Evolutionary conservation across 2,888 invertebrate genomes (phyloP).

Genomic region (Nephrotoma guestfalica): DNA sequence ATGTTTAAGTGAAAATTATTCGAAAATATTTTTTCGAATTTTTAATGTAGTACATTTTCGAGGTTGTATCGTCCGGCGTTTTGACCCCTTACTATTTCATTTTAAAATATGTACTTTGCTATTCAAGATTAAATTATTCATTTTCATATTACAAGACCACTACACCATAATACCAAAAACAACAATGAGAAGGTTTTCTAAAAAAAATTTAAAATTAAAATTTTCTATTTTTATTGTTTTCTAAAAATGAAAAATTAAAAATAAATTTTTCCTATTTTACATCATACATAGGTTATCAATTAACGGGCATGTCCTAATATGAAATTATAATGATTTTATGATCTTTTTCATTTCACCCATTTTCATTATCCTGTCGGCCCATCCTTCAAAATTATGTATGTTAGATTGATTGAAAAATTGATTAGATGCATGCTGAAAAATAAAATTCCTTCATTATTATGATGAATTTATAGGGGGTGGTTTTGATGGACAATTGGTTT

Average conservation of each 20-base stretch:
- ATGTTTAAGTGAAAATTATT: no score
- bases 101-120: not conserved
- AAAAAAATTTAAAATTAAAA: not conserved
- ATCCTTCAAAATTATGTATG: not conserved
- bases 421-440: not conserved
- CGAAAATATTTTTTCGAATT: no score
- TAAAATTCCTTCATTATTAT: not conserved
- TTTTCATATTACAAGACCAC: not conserved
- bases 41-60: no score
- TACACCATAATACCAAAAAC: not conserved
- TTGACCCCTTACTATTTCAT: no score
- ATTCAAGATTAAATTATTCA: not conserved
- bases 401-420: not conserved
- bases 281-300: conserved; percentile 12
- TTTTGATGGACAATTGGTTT: not conserved
- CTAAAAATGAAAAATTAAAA: not conserved
- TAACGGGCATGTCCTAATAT: conserved; percentile 11
- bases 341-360: not conserved
- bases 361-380: not conserved
- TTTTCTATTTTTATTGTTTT: not conserved
- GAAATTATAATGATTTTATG: conserved; percentile 9
- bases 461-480: not conserved
- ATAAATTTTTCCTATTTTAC: not conserved
- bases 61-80: no score
- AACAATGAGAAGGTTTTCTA: not conserved